Evolutionary conservation across 2,113 vertebrate genomes (phyloP), one percentile per base, ranked within the genome.

Genomic region (Caracal caracal): DNA sequence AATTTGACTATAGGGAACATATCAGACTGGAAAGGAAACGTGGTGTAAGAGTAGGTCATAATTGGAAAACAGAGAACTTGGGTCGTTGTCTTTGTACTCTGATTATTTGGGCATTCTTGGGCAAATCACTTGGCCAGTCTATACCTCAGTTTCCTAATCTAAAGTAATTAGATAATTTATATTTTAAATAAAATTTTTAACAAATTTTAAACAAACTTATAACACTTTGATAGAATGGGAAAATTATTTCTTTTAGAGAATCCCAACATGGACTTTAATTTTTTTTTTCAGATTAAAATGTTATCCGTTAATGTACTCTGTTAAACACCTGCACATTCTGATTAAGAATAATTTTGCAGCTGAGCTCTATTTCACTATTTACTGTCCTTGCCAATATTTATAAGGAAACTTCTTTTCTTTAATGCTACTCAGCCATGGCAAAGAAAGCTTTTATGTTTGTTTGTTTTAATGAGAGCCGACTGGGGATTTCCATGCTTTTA

Each of bases 401-500:
- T 12, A 83, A 49, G 11, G 26, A 90, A 47, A 28, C 2, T 82
- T 76, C 6, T 84, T 88, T 95, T 76, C 1, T 17, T 90, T 88
- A 84, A 17, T 83, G 43, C 17, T 16, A 26, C 59, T 95, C 47
- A 95, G 40, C 8, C 70, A 47, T 63, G 43, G 10, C 2, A 65
- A 90, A 63, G 10, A 37, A 76, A 8, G 6, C 40, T 90, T 85
- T 89, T 65, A 24, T 82, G 22, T 30, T 84, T 78, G 20, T 68
- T 83, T 94, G 49, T 86, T 97, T 95, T 93, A 33, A 71, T 35
- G 35, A 88, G n/a, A 68, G 10, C n/a, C 66, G 28, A 75, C 53
- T 12, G 5, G 81, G 35, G 6, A 65, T 73, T 30, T 19, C 4
- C 3, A 82, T 84, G 40, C 61, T 10, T 84, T 87, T 66, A 16